phyloP scores from a whole-genome alignment of 2,113 vertebrate species.

The Tachysurus vachellii region DNA sequence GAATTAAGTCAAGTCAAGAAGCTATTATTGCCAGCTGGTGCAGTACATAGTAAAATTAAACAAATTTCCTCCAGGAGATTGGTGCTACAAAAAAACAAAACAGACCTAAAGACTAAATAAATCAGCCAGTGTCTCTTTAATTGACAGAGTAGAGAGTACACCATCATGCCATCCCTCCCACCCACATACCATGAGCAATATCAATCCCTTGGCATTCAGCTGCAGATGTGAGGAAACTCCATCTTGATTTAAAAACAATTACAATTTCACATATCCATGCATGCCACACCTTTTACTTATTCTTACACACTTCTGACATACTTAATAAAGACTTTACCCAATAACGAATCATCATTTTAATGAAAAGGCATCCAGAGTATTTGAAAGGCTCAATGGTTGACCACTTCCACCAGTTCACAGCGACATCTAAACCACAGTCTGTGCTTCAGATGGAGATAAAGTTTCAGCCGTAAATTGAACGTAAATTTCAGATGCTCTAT shows the following conservation, averaged over 20 bases:
- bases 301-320: background rate
- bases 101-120: too few species aligned
- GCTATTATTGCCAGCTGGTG: too few species aligned
- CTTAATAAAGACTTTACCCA: background rate
- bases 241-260: background rate
- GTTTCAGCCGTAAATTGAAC: background rate
- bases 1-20: too few species aligned
- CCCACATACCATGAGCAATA: background rate
- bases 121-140: background rate
- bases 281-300: background rate
- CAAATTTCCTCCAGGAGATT: too few species aligned
- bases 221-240: background rate
- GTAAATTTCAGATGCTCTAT: background rate
- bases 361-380: background rate
- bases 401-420: background rate
- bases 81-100: too few species aligned
- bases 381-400: background rate
- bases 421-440: background rate
- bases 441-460: background rate
- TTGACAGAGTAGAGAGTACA: background rate
- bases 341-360: background rate
- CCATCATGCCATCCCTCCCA: background rate
- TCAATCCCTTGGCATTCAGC: background rate
- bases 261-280: background rate
- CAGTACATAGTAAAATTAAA: too few species aligned